Base-by-base conservation (phyloP, 2,797 vertebrate genomes). In the Crocidura indochinensis region DNA sequence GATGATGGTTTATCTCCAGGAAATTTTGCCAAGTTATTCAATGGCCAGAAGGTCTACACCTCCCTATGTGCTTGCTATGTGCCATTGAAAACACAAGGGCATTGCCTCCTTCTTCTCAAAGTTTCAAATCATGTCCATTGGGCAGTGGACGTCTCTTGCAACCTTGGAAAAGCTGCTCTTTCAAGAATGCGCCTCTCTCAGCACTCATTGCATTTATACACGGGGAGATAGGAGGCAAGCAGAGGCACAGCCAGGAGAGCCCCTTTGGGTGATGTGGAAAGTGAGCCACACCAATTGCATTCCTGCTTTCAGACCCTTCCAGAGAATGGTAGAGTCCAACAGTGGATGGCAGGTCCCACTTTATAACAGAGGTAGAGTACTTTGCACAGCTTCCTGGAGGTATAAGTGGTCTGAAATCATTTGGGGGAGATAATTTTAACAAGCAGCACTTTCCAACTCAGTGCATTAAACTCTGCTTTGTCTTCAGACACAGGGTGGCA, bases 161-260 rank as follows among this genome's bases (percentile, higher is more conserved):
- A 90, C 68, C 56, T 71, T 10, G 69, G 60, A 27, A 84, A 94
- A 94, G 10, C 85, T 92, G 67, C 49, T 89, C 29, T 95, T 96
- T 86, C 53, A 72, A 89, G 71, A 17, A 9, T 84, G n/a, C 94
- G 87, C 20, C 17, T 91, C 67, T 90, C 94, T 88, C 77, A 88
- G 20, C 73, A 79, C 19, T 95, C 77, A 69, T 92, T 95, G 94
- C 60, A 20, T 84, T 1, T 84, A n/a, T 12, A 60, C 8, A 31
- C 19, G 65, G 82, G 65, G 90, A 90, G 15, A 94, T 38, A 5
- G 38, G 38, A 38, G 38, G 38, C 38, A 93, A 73, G 74, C 60
- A 87, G 81, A 96, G 73, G 87, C 81, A 64, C 84, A 71, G 22
- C 90, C 82, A 74, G 49, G 0, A 38, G 38, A 91, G 73, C 90